A percentile compares a stretch with the other conserved stretches of the same genome.
These are phyloP conservation scores for Carassius carassius DNA, from an alignment of 2,113 vertebrate species.

Conservation along the genomic window DNA sequence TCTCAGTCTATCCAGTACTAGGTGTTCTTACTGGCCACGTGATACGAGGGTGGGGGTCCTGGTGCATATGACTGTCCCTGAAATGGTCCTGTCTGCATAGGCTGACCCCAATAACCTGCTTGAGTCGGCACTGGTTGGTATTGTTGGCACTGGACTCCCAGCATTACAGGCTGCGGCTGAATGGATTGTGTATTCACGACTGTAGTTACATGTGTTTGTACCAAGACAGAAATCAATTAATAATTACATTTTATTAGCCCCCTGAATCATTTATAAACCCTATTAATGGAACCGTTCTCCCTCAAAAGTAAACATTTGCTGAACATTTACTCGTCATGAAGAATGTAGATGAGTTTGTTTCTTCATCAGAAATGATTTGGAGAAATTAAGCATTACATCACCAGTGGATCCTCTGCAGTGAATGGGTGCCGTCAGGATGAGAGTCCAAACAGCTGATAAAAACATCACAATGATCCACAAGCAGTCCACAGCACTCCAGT, in stretches of 20 bases:
- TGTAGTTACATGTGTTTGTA: background rate
- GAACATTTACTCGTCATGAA: no score
- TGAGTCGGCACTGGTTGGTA: background rate
- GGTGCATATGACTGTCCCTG: slow-evolving; percentile 67
- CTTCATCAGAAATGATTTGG: no score
- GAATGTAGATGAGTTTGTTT: no score
- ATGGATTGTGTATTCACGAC: background rate
- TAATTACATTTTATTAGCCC: background rate
- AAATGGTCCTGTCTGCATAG: background rate
- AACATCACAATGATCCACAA: no score
- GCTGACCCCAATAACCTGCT: background rate
- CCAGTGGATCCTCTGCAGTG: no score
- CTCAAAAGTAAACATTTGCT: no score
- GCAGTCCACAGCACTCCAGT: no score
- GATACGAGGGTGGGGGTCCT: slow-evolving; percentile 66
- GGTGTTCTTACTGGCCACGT: background rate
- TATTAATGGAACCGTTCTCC: no score
- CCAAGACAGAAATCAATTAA: background rate
- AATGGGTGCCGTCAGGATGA: no score
- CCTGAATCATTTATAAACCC: background rate
- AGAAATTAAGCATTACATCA: no score
- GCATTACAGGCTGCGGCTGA: background rate
- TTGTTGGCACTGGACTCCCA: background rate
- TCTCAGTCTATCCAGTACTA: background rate
- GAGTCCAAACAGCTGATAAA: no score